A percentile compares a stretch with the other conserved stretches of the same genome.
phyloP scores from a whole-genome alignment of 2,113 vertebrate species.

The Cettia cetti region DNA sequence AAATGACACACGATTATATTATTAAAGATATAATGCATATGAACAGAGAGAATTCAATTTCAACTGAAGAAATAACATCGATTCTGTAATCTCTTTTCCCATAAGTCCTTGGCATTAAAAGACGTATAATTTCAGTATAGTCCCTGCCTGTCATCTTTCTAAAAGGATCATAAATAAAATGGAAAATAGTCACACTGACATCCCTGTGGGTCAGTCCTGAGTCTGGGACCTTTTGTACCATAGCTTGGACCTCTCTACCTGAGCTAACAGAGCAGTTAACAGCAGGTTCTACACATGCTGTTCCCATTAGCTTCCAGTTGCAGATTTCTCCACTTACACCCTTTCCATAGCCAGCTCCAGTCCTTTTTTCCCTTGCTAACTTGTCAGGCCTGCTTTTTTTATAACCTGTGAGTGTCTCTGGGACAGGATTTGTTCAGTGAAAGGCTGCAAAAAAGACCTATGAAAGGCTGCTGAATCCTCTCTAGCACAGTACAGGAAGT shows the following conservation, averaged over 20 bases:
- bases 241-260: neutral
- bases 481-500: neutral
- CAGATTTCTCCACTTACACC: neutral
- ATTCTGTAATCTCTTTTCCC: conserved; percentile 5
- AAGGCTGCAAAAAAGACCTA: neutral
- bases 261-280: neutral
- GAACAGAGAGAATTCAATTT: neutral
- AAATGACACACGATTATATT: neutral
- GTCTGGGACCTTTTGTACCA: neutral
- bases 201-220: neutral
- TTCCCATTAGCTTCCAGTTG: neutral
- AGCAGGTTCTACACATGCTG: neutral
- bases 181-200: neutral
- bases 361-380: neutral
- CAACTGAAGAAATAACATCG: neutral
- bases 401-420: neutral
- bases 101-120: neutral
- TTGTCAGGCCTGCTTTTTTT: neutral
- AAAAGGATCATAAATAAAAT: neutral
- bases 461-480: neutral
- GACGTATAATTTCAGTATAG: neutral
- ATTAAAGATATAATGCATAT: neutral
- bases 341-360: neutral
- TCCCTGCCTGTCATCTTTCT: neutral
- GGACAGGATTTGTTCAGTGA: neutral